Conservation (phyloP, 2,113 vertebrate genomes). For the Cygnus buccinator region DNA sequence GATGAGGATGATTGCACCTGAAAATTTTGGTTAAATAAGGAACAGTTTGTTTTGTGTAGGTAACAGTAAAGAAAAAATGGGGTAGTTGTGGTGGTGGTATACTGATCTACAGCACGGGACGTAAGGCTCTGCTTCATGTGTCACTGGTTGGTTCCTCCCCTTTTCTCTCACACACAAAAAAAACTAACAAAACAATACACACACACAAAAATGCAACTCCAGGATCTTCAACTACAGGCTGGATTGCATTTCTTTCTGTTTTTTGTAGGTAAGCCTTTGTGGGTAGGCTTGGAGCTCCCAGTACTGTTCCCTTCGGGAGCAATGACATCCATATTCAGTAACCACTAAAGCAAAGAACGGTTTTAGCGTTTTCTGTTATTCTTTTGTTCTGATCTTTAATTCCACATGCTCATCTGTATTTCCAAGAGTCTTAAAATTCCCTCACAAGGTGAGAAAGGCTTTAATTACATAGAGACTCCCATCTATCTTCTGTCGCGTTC, state of each 20-base stretch:
- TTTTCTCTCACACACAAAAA: not conserved
- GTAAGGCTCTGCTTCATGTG: not conserved
- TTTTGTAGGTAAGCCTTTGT: not conserved
- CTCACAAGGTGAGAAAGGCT: slow-evolving; percentile 1
- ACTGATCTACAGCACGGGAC: not conserved
- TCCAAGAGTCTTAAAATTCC: not conserved
- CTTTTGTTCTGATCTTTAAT: slow-evolving; percentile 29
- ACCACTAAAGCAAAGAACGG: not conserved
- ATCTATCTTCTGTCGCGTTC: slow-evolving; percentile 1
- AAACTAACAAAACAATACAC: not conserved
- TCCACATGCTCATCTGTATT: not conserved
- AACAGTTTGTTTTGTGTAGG: not conserved
- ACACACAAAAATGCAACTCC: not conserved
- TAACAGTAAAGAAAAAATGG: not conserved
- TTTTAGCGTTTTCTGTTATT: not conserved
- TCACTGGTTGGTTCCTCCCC: not conserved
- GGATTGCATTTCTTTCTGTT: not conserved
- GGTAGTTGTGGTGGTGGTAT: not conserved
- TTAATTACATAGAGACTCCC: not conserved
- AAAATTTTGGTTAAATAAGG: not conserved
- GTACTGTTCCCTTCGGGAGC: not conserved
- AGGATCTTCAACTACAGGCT: not conserved
- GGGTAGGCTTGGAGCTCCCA: not conserved
- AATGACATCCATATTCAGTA: not conserved
- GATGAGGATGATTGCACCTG: not conserved